These are phyloP conservation scores for Paelopatides confundens DNA, from an alignment of 53 echinoderm and acorn worm species.

Conservation along the genomic window DNA sequence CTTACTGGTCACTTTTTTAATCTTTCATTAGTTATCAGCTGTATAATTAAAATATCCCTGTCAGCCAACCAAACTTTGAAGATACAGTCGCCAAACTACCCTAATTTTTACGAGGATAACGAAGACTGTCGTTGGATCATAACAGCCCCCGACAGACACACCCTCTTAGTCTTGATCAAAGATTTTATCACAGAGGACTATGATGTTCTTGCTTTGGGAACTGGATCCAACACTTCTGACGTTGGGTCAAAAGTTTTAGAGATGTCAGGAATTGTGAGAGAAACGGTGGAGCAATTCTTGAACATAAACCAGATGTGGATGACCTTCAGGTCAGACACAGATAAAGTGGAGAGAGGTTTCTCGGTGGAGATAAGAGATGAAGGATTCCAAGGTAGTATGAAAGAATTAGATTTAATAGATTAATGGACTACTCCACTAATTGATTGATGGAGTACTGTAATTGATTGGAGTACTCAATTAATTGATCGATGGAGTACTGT, in stretches of 20 bases:
- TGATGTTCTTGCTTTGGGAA: conserved; percentile 72
- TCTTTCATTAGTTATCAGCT: conserved; percentile 22
- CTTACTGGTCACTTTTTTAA: no score
- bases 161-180: conserved; percentile 51
- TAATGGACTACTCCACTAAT: no score
- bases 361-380: conserved; percentile 81
- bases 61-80: conserved; percentile 68
- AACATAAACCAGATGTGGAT: conserved; percentile 72
- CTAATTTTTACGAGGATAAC: conserved; percentile 87
- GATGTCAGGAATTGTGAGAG: conserved; percentile 52
- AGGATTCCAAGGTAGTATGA: conserved; percentile 68
- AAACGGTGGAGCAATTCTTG: conserved; percentile 34
- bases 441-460: no score
- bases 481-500: no score
- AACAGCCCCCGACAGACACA: conserved; percentile 66
- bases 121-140: conserved; percentile 96
- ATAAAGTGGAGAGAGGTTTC: conserved; percentile 96
- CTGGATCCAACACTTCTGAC: background rate
- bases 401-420: no score
- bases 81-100: conserved; percentile 90
- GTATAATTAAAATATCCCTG: conserved; percentile 84
- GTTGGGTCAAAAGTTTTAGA: background rate
- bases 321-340: conserved; percentile 75
- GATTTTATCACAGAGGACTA: conserved; percentile 96
- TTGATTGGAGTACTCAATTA: no score